These are phyloP conservation scores for Chloroceryle inda DNA, from an alignment of 2,797 vertebrate species.

Conservation along the genomic window DNA sequence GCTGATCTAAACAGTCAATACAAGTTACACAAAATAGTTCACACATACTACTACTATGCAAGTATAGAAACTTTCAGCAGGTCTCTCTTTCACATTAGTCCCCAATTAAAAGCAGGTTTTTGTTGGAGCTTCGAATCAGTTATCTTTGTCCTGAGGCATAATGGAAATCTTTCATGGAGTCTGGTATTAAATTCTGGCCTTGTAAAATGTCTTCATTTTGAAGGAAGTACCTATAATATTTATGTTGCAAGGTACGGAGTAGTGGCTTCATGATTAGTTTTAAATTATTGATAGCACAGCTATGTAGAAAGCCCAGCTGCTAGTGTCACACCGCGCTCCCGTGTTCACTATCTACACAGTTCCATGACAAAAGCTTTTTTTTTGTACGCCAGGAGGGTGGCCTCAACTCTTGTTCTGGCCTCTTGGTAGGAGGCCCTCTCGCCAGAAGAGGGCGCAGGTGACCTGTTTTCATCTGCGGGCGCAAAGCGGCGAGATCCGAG, in stretches of 20 bases:
- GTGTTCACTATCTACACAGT: rapidly evolving
- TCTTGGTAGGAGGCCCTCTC: neutral
- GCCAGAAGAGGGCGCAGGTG: neutral
- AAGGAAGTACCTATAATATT: neutral
- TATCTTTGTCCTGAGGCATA: neutral
- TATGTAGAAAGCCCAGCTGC: neutral
- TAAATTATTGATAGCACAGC: neutral
- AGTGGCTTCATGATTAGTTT: neutral
- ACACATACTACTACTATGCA: neutral
- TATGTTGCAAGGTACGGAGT: neutral
- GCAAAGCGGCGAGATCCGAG: rapidly evolving
- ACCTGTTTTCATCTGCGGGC: neutral
- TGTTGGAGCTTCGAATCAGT: neutral
- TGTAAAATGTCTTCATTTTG: conserved; percentile 17
- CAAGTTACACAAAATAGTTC: conserved; percentile 3
- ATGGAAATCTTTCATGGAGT: neutral
- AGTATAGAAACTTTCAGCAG: neutral
- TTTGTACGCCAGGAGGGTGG: too few relatives aligned
- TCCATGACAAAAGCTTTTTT: neutral
- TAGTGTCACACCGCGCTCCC: neutral
- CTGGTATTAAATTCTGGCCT: neutral
- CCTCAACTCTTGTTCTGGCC: neutral
- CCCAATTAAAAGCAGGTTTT: neutral
- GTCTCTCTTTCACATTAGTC: neutral
- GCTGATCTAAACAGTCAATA: neutral